A percentile compares a stretch with the other conserved stretches of the same genome.
Evolutionary conservation across 2,113 vertebrate species (phyloP).

Genomic region (Pseudonaja textilis): DNA sequence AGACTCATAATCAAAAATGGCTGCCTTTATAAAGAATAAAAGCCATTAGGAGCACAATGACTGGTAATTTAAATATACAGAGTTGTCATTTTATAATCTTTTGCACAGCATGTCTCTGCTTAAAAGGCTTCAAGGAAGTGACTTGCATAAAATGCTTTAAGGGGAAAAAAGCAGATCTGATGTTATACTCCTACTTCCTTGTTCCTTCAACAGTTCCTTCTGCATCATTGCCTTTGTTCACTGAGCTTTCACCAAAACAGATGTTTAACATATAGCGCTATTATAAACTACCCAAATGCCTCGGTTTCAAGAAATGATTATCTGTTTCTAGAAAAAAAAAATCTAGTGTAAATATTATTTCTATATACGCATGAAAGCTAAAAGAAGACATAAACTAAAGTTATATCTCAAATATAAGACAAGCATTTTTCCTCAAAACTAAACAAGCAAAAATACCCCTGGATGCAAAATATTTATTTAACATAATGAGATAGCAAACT

Average conservation of each 20-base stretch:
- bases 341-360: neutral
- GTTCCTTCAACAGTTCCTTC: neutral
- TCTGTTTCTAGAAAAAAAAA: neutral
- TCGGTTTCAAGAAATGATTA: neutral
- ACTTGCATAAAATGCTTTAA: slow-evolving; percentile 18
- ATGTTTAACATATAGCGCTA: neutral
- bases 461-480: neutral
- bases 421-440: neutral
- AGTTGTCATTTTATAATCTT: slow-evolving; percentile 2
- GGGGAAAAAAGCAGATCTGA: neutral
- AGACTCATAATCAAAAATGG: neutral
- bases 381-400: neutral
- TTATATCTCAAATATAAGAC: neutral
- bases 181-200: neutral
- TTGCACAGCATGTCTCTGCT: neutral
- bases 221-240: neutral
- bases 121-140: slow-evolving; percentile 12
- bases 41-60: neutral
- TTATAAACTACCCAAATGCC: neutral
- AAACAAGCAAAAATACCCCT: neutral
- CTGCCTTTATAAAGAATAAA: neutral
- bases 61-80: neutral
- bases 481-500: neutral
- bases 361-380: neutral
- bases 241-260: neutral